Percentiles rank a stretch among this genome's conserved stretches.
phyloP scores from a whole-genome alignment of 2,113 vertebrate species.

The Periophthalmodon schlosseri region DNA sequence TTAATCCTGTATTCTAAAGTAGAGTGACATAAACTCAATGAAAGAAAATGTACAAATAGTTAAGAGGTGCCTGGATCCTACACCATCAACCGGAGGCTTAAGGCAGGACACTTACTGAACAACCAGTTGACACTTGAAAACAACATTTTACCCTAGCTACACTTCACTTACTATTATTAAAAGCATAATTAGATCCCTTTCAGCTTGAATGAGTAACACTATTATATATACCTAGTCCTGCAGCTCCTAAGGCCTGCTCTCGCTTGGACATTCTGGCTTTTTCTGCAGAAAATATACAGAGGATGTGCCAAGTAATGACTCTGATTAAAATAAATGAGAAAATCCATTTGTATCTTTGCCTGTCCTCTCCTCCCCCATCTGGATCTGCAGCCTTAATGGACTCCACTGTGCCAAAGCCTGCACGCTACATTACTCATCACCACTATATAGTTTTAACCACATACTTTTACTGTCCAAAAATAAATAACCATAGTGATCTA shows the following conservation, averaged over 20 bases:
- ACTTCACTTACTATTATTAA: not conserved
- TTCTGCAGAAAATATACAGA: conserved; percentile 25
- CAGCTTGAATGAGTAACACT: not conserved
- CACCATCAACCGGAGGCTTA: no score
- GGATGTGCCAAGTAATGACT: conserved; percentile 35
- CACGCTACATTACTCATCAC: conserved; percentile 30
- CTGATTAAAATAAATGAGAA: conserved; percentile 61
- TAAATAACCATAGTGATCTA: conserved; percentile 25
- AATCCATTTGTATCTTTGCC: conserved; percentile 41
- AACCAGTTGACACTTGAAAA: not conserved
- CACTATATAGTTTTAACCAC: conserved; percentile 9
- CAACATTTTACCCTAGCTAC: not conserved
- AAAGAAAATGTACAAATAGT: no score
- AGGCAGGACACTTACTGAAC: not conserved
- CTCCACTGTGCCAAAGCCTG: conserved; percentile 7
- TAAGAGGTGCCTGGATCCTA: no score
- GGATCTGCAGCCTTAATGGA: conserved; percentile 40
- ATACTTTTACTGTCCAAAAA: conserved; percentile 1
- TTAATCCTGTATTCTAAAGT: no score
- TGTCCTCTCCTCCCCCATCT: conserved; percentile 8
- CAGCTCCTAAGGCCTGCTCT: not conserved
- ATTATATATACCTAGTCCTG: not conserved
- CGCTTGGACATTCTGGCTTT: conserved; percentile 5
- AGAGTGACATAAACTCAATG: no score
- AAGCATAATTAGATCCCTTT: not conserved